A percentile compares a stretch with the other conserved stretches of the same genome.
Evolutionary conservation across 2,888 invertebrate species (phyloP).

Genomic region (Teleiodes luculella): DNA sequence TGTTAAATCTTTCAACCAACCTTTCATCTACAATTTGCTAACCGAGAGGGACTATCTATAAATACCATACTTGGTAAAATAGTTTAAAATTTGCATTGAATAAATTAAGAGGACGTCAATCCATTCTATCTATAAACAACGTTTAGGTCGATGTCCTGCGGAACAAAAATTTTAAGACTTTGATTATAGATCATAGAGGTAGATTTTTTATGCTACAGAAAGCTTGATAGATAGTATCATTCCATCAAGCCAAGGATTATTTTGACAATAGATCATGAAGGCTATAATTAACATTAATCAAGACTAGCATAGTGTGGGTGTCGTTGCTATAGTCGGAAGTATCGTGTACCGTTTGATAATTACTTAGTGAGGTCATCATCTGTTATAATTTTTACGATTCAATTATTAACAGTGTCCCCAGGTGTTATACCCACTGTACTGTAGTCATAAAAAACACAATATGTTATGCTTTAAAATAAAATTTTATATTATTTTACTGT

Average conservation of each 20-base stretch:
- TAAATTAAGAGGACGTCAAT: no score
- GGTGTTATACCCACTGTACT: background rate
- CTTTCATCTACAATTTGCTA: no score
- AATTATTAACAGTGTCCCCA: background rate
- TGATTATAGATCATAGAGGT: no score
- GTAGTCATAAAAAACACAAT: no score
- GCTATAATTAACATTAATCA: constrained; percentile 1
- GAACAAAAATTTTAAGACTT: background rate
- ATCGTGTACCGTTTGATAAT: constrained; percentile 31
- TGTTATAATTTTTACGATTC: background rate
- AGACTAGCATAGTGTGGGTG: background rate
- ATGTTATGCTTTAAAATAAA: no score
- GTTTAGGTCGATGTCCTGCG: background rate
- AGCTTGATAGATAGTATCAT: background rate
- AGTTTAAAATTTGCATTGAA: no score
- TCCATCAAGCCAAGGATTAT: background rate
- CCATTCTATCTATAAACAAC: background rate
- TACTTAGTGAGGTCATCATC: constrained; percentile 3
- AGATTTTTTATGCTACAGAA: no score
- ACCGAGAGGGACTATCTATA: no score
- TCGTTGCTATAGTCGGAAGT: background rate
- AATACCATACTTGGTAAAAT: no score
- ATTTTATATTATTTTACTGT: no score
- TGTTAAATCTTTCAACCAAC: no score
- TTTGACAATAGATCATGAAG: constrained; percentile 1